phyloP scores from a whole-genome alignment of 2,888 invertebrate species.

The Mythimna pallens region DNA sequence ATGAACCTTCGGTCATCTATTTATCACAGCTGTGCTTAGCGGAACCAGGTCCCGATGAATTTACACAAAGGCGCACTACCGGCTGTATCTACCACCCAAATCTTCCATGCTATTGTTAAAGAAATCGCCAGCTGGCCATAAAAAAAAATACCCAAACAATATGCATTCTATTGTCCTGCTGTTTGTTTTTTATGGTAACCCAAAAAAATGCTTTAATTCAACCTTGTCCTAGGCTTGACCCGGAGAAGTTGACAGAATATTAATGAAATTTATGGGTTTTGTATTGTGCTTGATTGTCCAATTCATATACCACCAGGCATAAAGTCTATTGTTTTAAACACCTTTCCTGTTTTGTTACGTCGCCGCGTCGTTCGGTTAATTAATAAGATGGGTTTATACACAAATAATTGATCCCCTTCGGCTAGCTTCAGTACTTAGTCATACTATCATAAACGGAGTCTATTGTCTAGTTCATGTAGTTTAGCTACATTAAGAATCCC shows the following conservation, averaged over 20 bases:
- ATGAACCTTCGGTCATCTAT: conserved; percentile 13
- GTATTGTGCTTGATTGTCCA: not conserved
- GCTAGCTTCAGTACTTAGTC: not conserved
- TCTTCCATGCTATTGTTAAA: conserved; percentile 18
- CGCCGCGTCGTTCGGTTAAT: not conserved
- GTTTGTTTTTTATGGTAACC: conserved; percentile 3
- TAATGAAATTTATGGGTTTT: conserved; percentile 11
- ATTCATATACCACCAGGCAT: not conserved
- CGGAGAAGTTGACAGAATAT: not conserved
- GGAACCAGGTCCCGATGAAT: not conserved
- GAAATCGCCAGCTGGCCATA: not conserved
- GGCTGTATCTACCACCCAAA: not conserved
- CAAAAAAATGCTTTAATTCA: conserved; percentile 7
- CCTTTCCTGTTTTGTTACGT: not conserved
- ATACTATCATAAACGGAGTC: not conserved
- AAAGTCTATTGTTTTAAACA: not conserved
- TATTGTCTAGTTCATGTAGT: not conserved
- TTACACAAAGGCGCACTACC: conserved; percentile 1
- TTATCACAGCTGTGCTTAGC: conserved; percentile 7
- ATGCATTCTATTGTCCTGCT: not conserved
- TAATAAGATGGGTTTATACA: not conserved
- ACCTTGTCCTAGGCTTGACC: conserved; percentile 6
- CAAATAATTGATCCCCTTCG: not conserved
- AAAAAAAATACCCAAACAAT: conserved; percentile 4
- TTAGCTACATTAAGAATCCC: not conserved